Evolutionary conservation across 2,888 invertebrate genomes (phyloP).

Genomic region (Pyrochroa serraticornis): DNA sequence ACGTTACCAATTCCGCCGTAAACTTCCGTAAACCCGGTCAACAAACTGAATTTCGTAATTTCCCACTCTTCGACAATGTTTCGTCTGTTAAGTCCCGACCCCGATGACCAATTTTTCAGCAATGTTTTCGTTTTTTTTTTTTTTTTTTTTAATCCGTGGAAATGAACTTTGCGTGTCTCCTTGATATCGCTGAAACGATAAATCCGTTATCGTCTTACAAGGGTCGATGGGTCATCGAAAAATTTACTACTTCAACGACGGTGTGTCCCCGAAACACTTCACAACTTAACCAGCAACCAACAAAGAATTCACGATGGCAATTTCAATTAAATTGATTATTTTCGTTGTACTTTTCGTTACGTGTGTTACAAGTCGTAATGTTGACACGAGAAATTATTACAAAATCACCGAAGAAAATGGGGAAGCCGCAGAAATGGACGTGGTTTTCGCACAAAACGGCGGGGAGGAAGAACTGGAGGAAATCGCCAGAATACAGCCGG

Average conservation of each 20-base stretch:
- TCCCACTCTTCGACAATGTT: not conserved
- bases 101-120: slow-evolving; percentile 9
- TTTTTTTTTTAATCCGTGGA: slow-evolving; percentile 12
- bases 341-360: slow-evolving; percentile 2
- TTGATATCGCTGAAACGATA: slow-evolving; percentile 23
- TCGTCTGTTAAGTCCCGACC: slow-evolving; percentile 1
- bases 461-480: slow-evolving; percentile 5
- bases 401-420: slow-evolving; percentile 8
- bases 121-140: no score
- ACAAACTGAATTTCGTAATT: no score
- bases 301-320: not conserved
- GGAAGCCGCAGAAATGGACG: not conserved
- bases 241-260: slow-evolving; percentile 28
- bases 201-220: slow-evolving; percentile 10
- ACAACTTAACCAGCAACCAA: slow-evolving; percentile 7
- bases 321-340: slow-evolving; percentile 4
- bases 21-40: no score
- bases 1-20: no score
- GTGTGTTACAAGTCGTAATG: slow-evolving; percentile 2
- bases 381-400: slow-evolving; percentile 21
- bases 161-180: slow-evolving; percentile 21
- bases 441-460: not conserved
- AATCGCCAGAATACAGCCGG: not conserved
- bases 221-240: slow-evolving; percentile 23
- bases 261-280: slow-evolving; percentile 13